A percentile compares a stretch with the other conserved stretches of the same genome.
Evolutionary conservation across 1,140 invertebrate genomes (phyloP).

Genomic region (Pseudomyrmex pallidus): DNA sequence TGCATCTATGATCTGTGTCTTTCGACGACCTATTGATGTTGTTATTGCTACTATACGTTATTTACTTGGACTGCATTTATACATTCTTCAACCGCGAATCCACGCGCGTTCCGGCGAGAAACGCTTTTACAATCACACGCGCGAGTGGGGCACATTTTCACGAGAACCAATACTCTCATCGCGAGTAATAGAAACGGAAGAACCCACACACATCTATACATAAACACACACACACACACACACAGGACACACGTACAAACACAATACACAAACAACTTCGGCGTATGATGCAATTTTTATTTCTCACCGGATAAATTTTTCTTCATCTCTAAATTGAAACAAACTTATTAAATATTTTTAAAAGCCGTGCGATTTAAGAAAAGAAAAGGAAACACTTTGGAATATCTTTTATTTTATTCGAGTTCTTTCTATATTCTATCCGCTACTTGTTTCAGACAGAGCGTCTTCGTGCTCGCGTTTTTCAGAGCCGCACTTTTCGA

Average conservation of each 20-base stretch:
- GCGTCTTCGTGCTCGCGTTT: too few relatives aligned
- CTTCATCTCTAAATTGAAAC: not conserved
- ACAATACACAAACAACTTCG: not conserved
- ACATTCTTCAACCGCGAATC: slow-evolving; percentile 48
- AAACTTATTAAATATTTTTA: slow-evolving; percentile 1
- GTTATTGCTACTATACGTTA: slow-evolving; percentile 71
- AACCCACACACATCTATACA: not conserved
- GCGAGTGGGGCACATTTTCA: slow-evolving; percentile 8
- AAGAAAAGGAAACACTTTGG: slow-evolving; percentile 4
- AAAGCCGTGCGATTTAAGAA: not conserved
- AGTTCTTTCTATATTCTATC: not conserved
- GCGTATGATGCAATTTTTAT: slow-evolving; percentile 17
- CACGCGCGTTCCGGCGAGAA: slow-evolving; percentile 6
- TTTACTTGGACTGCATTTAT: slow-evolving; percentile 70
- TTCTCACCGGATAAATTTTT: not conserved
- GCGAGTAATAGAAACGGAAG: not conserved
- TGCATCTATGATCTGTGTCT: slow-evolving; percentile 83
- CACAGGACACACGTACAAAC: slow-evolving; percentile 4
- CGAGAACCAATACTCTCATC: not conserved
- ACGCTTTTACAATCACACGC: slow-evolving; percentile 48
- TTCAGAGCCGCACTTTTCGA: too few relatives aligned
- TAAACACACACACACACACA: too few relatives aligned
- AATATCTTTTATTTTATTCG: not conserved
- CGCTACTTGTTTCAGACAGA: not conserved
- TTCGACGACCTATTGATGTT: slow-evolving; percentile 67